Evolutionary conservation across 2,113 vertebrate genomes (phyloP).

Genomic region (Narcine bancroftii): DNA sequence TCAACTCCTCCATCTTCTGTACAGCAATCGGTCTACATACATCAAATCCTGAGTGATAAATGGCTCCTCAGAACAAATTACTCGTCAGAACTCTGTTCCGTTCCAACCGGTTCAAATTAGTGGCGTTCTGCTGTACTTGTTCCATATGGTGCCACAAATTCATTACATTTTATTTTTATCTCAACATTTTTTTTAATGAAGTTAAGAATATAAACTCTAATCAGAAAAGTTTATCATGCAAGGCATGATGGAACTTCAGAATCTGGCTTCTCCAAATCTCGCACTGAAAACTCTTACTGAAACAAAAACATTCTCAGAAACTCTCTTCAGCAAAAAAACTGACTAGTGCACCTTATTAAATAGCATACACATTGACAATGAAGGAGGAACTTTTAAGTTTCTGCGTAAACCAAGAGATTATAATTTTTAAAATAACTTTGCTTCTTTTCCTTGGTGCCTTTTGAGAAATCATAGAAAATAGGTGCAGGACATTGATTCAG

Average conservation of each 20-base stretch:
- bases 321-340: background rate
- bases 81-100: constrained; percentile 22
- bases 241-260: too few species aligned
- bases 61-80: constrained; percentile 22
- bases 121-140: constrained; percentile 23
- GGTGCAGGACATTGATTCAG: too few species aligned
- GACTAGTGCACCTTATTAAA: background rate
- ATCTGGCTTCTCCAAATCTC: background rate
- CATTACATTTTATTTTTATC: background rate
- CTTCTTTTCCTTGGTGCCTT: background rate
- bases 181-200: background rate
- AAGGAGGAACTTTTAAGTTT: background rate
- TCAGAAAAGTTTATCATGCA: background rate
- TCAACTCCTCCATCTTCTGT: constrained; percentile 10
- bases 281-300: background rate
- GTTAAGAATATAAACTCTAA: background rate
- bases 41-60: constrained; percentile 31
- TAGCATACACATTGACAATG: background rate
- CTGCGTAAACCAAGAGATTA: background rate
- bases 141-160: constrained; percentile 26
- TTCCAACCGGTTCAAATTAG: constrained; percentile 36
- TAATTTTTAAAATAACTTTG: background rate
- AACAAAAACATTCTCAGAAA: background rate
- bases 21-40: constrained; percentile 26
- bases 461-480: too few species aligned